A percentile compares a stretch with the other conserved stretches of the same genome.
Evolutionary conservation across 2,797 vertebrate species (phyloP).

Genomic region (Champsocephalus gunnari): DNA sequence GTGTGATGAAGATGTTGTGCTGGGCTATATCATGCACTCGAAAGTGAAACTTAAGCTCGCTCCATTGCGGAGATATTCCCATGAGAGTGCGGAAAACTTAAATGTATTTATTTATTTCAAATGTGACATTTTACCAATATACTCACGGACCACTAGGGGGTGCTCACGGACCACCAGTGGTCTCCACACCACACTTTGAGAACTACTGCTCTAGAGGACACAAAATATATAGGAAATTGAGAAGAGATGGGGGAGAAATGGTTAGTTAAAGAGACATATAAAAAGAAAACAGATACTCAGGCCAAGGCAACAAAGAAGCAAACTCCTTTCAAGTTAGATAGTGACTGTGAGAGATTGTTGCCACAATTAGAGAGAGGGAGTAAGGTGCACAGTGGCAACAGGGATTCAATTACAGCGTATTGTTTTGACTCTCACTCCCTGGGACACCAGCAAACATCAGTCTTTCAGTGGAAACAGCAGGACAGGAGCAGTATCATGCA

Average conservation of each 20-base stretch:
- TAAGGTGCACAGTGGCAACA: conserved; percentile 45
- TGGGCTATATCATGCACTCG: no score
- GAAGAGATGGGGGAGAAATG: background rate
- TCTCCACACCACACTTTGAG: no score
- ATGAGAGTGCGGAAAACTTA: no score
- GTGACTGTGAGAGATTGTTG: conserved; percentile 31
- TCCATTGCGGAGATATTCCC: no score
- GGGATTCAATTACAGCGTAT: conserved; percentile 72
- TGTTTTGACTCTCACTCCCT: conserved; percentile 54
- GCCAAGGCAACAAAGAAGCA: conserved; percentile 5
- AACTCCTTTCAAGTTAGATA: conserved; percentile 30
- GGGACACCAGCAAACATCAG: conserved; percentile 46
- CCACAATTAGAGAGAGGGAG: conserved; percentile 34
- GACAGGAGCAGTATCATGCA: background rate
- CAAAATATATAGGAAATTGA: conserved; percentile 4
- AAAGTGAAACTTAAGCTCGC: no score
- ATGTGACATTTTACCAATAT: no score
- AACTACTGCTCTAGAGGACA: background rate
- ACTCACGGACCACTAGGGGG: no score
- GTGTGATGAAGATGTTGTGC: no score
- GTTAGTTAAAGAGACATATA: background rate
- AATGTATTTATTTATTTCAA: no score
- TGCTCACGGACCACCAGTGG: no score
- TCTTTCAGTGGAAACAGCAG: conserved; percentile 44
- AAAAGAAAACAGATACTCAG: conserved; percentile 11